Evolutionary conservation across 2,113 vertebrate species (phyloP).

Genomic region (Limnothrissa miodon): DNA sequence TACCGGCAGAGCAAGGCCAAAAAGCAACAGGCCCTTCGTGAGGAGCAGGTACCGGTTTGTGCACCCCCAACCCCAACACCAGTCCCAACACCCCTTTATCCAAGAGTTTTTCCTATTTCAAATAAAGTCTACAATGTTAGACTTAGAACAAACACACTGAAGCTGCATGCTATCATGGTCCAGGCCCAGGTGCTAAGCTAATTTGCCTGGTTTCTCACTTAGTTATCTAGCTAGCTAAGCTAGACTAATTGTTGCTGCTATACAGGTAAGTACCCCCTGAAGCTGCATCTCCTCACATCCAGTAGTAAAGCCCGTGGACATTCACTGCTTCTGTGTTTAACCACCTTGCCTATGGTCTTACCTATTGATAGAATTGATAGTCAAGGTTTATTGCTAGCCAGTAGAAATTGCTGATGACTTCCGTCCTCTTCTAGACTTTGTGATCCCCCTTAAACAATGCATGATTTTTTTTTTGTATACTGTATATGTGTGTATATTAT

Average conservation of each 20-base stretch:
- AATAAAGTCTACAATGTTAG: not conserved
- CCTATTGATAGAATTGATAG: not conserved
- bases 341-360: not conserved
- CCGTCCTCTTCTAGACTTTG: not conserved
- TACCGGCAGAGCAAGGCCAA: constrained; percentile 94
- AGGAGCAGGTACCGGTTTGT: constrained; percentile 82
- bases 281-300: not conserved
- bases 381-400: not conserved
- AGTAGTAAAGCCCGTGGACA: not conserved
- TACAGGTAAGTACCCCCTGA: not conserved
- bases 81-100: not conserved
- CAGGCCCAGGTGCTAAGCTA: not conserved
- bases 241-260: not conserved
- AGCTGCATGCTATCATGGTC: not conserved
- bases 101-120: too few relatives aligned
- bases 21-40: constrained; percentile 84
- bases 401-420: not conserved
- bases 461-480: not conserved
- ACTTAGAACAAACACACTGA: not conserved
- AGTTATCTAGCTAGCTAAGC: not conserved
- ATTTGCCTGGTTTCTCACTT: not conserved
- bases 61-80: constrained; percentile 26
- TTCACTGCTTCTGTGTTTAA: not conserved
- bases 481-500: not conserved
- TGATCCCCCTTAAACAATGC: not conserved